phyloP scores from a whole-genome alignment of 2,113 vertebrate genomes.

The Meriones unguiculatus region DNA sequence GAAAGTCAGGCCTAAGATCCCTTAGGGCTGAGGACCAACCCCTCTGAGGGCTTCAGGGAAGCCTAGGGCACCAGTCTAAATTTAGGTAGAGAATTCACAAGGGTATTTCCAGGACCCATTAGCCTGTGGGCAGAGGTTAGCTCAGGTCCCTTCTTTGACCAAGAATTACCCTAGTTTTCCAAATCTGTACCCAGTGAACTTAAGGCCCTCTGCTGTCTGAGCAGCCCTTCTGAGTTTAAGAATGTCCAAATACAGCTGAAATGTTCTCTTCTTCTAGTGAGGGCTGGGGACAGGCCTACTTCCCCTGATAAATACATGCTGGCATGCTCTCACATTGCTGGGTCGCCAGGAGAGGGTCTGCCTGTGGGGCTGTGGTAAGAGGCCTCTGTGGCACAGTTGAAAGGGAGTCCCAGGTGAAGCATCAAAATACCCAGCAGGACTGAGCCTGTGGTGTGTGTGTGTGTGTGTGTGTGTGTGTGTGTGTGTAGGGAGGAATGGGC shows the following conservation, averaged over 20 bases:
- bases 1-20: background rate
- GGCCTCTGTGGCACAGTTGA: background rate
- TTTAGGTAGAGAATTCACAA: background rate
- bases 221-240: background rate
- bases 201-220: background rate
- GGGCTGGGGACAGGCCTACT: background rate
- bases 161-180: constrained; percentile 8
- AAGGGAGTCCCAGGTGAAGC: background rate
- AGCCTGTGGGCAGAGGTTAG: constrained; percentile 21
- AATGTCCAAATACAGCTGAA: constrained; percentile 1
- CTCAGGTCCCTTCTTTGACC: constrained; percentile 34
- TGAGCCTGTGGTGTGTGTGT: background rate
- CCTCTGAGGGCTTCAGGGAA: background rate
- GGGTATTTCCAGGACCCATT: constrained; percentile 37
- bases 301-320: background rate
- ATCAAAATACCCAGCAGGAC: background rate
- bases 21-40: background rate
- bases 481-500: background rate
- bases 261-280: background rate
- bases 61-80: background rate
- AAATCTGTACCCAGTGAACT: constrained; percentile 26
- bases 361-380: background rate
- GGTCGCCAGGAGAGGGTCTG: background rate
- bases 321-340: background rate
- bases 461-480: background rate